Evolutionary conservation across 2,888 invertebrate species (phyloP).

Genomic region (Bruchidius siliquastri): DNA sequence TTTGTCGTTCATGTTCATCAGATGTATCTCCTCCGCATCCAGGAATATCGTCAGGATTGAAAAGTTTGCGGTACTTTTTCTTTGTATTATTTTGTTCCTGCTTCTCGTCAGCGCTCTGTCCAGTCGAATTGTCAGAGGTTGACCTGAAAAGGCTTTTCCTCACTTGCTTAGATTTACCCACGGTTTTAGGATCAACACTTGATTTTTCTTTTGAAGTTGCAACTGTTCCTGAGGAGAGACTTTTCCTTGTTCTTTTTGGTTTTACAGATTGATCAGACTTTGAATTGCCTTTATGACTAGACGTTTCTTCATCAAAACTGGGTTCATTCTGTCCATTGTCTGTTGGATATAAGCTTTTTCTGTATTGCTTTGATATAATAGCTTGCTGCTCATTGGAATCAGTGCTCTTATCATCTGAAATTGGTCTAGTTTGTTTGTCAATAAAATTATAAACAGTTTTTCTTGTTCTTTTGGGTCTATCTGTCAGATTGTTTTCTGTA

Average conservation of each 20-base stretch:
- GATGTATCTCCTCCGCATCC: conserved; percentile 3
- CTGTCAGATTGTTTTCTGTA: no score
- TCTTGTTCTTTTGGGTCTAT: neutral
- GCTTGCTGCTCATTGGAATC: no score
- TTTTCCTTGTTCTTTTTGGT: neutral
- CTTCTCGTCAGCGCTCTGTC: conserved; percentile 1
- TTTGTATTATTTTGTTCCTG: conserved; percentile 1
- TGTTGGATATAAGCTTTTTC: no score
- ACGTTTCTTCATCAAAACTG: no score
- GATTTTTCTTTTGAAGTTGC: neutral
- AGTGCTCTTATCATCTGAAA: neutral
- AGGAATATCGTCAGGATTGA: conserved; percentile 22
- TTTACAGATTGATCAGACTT: neutral
- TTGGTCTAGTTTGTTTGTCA: neutral
- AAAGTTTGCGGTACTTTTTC: conserved; percentile 20
- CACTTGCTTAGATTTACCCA: neutral
- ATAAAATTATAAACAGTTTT: neutral
- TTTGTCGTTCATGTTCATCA: conserved; percentile 26
- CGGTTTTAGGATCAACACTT: neutral
- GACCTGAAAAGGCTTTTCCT: neutral
- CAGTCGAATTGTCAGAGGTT: neutral
- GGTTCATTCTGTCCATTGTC: neutral
- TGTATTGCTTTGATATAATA: no score
- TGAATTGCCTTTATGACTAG: neutral
- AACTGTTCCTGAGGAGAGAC: neutral